A percentile compares a stretch with the other conserved stretches of the same genome.
Conservation (phyloP, 2,113 vertebrate genomes). For the Corapipo altera region DNA sequence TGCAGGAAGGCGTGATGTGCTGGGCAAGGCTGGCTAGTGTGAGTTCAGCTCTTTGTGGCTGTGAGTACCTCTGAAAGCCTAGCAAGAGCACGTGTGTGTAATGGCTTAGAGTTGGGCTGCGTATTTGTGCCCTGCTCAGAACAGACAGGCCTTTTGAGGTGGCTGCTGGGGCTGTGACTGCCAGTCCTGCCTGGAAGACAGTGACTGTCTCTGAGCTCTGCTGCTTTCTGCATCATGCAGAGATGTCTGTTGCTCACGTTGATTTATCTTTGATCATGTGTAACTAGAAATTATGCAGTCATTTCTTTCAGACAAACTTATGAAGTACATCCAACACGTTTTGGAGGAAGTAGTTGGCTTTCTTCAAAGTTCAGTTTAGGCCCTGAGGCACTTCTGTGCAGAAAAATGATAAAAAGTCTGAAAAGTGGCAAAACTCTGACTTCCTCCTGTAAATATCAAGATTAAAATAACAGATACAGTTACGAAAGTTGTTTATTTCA, state of each 20-base stretch:
- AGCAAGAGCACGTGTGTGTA: fast-evolving
- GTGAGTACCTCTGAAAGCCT: neutral
- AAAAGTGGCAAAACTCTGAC: neutral
- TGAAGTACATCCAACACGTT: neutral
- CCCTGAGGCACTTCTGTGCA: neutral
- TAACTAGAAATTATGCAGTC: neutral
- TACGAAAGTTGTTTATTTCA: neutral
- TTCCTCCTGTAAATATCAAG: neutral
- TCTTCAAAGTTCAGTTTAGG: neutral
- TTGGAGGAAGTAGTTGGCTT: neutral
- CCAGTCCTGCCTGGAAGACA: neutral
- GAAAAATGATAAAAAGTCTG: neutral
- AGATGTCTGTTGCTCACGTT: neutral
- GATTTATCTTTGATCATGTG: neutral
- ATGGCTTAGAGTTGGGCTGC: neutral
- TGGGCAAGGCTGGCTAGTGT: neutral
- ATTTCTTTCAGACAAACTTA: neutral
- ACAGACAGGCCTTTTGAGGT: neutral
- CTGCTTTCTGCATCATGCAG: neutral
- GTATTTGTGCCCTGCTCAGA: neutral
- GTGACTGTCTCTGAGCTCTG: fast-evolving
- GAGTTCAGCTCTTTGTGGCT: neutral
- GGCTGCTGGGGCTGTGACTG: neutral
- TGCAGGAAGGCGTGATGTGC: neutral
- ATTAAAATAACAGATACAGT: neutral